phyloP scores from a whole-genome alignment of 2,888 invertebrate species.

The Folsomia candida region DNA sequence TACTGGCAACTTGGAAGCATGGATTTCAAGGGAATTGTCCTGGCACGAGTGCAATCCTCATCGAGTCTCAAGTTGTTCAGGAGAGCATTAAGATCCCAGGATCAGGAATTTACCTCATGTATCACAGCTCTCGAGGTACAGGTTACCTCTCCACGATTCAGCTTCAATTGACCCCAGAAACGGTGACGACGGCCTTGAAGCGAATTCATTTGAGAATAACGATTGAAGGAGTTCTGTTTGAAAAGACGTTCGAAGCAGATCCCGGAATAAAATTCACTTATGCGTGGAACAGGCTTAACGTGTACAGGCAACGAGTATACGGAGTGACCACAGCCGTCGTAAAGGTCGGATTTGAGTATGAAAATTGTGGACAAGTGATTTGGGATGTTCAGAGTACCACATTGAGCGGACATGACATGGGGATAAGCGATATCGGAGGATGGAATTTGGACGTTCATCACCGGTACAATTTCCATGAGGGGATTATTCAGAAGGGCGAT shows the following conservation, averaged over 20 bases:
- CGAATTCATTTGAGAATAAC: conserved; percentile 89
- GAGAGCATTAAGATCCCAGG: conserved; percentile 92
- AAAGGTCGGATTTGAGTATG: conserved; percentile 94
- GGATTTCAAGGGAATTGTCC: conserved; percentile 94
- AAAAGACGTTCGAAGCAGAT: conserved; percentile 91
- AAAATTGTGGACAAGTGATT: conserved; percentile 83
- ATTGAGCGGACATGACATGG: conserved; percentile 93
- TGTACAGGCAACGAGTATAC: conserved; percentile 92
- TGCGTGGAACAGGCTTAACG: conserved; percentile 94
- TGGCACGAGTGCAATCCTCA: conserved; percentile 82
- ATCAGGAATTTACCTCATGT: conserved; percentile 90
- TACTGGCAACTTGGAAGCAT: conserved; percentile 90
- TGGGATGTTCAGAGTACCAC: conserved; percentile 97
- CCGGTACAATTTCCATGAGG: conserved; percentile 96
- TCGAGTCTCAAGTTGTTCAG: conserved; percentile 91
- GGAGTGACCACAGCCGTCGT: conserved; percentile 93
- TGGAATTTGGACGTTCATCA: conserved; percentile 95
- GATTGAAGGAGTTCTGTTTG: conserved; percentile 90
- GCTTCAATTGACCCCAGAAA: conserved; percentile 81
- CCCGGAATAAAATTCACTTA: conserved; percentile 95
- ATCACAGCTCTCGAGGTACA: conserved; percentile 90
- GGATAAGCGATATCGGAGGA: conserved; percentile 92
- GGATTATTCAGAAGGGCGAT: conserved; percentile 94
- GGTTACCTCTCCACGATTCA: conserved; percentile 92
- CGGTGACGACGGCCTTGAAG: conserved; percentile 74